Conservation (phyloP, 2,888 invertebrate species). For the Sceliomorpha sp. region DNA sequence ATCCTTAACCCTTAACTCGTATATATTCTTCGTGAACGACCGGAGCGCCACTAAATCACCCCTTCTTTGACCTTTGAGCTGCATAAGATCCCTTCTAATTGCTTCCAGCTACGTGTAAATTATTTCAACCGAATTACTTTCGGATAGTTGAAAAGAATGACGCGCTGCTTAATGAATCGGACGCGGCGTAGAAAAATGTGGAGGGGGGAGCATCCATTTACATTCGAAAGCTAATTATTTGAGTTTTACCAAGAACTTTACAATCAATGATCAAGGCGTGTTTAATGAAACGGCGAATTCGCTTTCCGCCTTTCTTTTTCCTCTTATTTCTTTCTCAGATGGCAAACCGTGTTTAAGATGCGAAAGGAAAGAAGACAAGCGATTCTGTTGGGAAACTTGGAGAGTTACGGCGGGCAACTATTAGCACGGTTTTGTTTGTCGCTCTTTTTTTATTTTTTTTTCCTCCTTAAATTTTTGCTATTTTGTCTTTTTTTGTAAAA, state of each 20-base stretch:
- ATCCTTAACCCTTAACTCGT: conserved; percentile 62
- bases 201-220: conserved; percentile 42
- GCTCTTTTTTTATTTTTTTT: too few species aligned
- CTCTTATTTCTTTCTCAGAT: not conserved
- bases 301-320: conserved; percentile 1
- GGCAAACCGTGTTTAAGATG: not conserved
- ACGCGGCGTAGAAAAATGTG: conserved; percentile 51
- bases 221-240: conserved; percentile 51
- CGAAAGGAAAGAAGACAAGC: not conserved
- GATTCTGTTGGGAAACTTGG: too few species aligned
- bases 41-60: conserved; percentile 74
- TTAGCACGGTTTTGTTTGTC: too few species aligned
- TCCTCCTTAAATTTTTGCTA: too few species aligned
- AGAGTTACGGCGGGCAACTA: too few species aligned
- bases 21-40: conserved; percentile 70
- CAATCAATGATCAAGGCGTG: conserved; percentile 40
- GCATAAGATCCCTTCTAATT: conserved; percentile 74
- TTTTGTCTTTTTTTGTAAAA: too few species aligned
- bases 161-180: conserved; percentile 62
- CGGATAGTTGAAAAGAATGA: conserved; percentile 76
- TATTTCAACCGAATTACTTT: conserved; percentile 79
- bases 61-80: conserved; percentile 65
- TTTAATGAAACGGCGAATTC: conserved; percentile 35
- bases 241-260: conserved; percentile 43
- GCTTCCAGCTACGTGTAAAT: conserved; percentile 77